A percentile compares a stretch with the other conserved stretches of the same genome.
Evolutionary conservation across 2,113 vertebrate genomes (phyloP).

Genomic region (Neodon shergylaensis): DNA sequence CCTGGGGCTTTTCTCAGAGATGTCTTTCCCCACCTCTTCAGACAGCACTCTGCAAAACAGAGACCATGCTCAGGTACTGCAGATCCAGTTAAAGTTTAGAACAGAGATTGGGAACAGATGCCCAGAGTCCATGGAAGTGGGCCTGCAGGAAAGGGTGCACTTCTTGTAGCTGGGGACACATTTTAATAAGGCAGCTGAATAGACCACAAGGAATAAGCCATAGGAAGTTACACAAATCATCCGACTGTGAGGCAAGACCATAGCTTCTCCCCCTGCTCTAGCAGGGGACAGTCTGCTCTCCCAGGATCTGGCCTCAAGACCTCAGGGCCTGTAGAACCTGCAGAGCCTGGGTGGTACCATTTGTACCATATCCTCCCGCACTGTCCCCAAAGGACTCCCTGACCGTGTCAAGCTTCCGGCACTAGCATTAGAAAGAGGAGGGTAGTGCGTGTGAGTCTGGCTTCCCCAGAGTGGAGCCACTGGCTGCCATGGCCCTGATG

Average conservation of each 20-base stretch:
- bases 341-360: neutral
- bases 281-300: neutral
- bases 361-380: neutral
- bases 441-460: neutral
- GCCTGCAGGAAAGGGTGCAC: neutral
- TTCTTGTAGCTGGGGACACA: neutral
- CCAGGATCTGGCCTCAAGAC: neutral
- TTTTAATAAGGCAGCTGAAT: slow-evolving; percentile 15
- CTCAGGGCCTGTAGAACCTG: neutral
- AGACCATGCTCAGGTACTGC: neutral
- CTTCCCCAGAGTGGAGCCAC: neutral
- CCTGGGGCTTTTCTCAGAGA: neutral
- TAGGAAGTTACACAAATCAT: neutral
- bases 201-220: neutral
- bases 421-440: neutral
- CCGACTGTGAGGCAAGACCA: neutral
- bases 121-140: neutral
- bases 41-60: neutral
- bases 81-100: neutral
- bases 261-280: neutral
- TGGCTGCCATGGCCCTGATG: neutral
- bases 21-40: neutral
- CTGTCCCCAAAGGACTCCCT: neutral
- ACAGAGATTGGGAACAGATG: neutral
- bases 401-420: neutral